Evolutionary conservation across 2,797 vertebrate species (phyloP), one percentile per base, ranked within the genome.

Genomic region (Cephalopachus bancanus): DNA sequence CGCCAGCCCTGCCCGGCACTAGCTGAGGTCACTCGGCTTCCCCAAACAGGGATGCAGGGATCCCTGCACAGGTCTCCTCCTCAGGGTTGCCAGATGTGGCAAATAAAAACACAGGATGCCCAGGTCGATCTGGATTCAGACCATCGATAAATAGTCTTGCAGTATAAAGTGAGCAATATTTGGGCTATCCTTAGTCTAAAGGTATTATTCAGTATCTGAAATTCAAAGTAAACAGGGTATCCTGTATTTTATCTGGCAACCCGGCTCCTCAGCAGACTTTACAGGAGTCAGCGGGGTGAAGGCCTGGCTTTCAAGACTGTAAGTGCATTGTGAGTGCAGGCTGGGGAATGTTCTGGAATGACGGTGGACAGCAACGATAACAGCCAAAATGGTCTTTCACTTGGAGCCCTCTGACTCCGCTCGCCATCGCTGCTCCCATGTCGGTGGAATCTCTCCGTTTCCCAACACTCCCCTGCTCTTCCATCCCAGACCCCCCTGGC

Each of bases 161-260:
- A 53, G 53, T 33, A 30, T 44, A 87, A 33, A 44, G 15, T 53
- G 51, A 7, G 57, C 11, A 81, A 71, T 86, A 83, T 62, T 60
- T 92, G 37, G 76, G 44, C 69, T 19, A 59, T 22, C 69, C 28
- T 72, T 96, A 74, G 7, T 59, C 49, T 79, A 64, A 84, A 96
- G 81, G 62, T 74, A 12, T 49, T 67, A 76, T 49, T 76, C 60
- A 59, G 37, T 55, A 86, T 76, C 33, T 90, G 72, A 69, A 89
- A 76, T 76, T 93, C 62, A 51, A 16, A 28, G 1, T 8, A 37
- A 79, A 62, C 65, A 33, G 3, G 51, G 11, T 33, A 30, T 28
- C 78, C 69, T 93, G 28, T 75, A 69, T 87, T 83, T 86, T 53
- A 83, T 53, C 74, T 92, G 90, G 87, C 71, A 79, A 93, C 17